Percentiles rank a stretch among this genome's conserved stretches.
Evolutionary conservation across 1,140 invertebrate genomes (phyloP).

Genomic region (Scaptomyza montana): DNA sequence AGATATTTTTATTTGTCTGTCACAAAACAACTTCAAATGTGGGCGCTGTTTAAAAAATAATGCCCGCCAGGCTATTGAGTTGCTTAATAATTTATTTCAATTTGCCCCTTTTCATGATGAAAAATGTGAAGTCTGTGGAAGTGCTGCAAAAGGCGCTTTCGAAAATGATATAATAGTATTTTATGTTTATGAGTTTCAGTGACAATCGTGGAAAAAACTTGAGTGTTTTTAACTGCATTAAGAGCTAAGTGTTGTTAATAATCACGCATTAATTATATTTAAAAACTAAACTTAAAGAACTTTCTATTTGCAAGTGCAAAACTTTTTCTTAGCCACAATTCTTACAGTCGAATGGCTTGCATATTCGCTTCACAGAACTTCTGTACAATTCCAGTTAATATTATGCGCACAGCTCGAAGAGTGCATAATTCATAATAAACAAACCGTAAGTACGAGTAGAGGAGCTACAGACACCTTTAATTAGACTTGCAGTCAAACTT

Average conservation of each 20-base stretch:
- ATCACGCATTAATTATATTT: slow-evolving; percentile 31
- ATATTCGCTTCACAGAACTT: slow-evolving; percentile 15
- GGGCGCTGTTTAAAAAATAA: slow-evolving; percentile 9
- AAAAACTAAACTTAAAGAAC: slow-evolving; percentile 17
- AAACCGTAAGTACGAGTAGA: slow-evolving; percentile 49
- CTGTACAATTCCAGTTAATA: slow-evolving; percentile 34
- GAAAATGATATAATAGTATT: neutral
- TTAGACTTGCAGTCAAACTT: slow-evolving; percentile 56
- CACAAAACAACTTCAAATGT: slow-evolving; percentile 33
- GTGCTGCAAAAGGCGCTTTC: too few relatives aligned
- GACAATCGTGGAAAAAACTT: neutral
- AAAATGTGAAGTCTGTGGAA: too few relatives aligned
- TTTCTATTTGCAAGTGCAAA: slow-evolving; percentile 15
- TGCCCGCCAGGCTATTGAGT: neutral
- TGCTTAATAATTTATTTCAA: slow-evolving; percentile 9
- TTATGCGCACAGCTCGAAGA: slow-evolving; percentile 27
- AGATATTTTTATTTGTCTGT: slow-evolving; percentile 67
- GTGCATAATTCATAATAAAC: slow-evolving; percentile 28
- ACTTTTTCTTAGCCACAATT: slow-evolving; percentile 35
- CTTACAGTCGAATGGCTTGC: slow-evolving; percentile 35
- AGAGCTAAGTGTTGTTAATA: slow-evolving; percentile 28
- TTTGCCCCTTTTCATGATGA: neutral
- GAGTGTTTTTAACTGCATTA: neutral
- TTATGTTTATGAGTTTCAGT: neutral
- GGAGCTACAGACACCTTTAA: slow-evolving; percentile 61